Evolutionary conservation across 2,797 vertebrate species (phyloP).

Genomic region (Darevskia nairensis): DNA sequence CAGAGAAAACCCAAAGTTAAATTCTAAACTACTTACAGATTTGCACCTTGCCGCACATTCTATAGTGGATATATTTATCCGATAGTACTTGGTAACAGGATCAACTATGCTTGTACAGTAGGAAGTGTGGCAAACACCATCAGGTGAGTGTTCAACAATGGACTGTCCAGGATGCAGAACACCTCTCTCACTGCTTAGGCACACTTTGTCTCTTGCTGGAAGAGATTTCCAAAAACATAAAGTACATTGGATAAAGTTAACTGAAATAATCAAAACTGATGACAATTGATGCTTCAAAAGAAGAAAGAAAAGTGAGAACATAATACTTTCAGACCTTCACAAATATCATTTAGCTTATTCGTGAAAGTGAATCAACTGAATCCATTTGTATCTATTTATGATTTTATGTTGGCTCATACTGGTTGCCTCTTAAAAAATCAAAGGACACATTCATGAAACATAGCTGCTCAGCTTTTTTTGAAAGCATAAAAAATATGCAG

Average conservation of each 20-base stretch:
- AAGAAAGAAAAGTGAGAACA: not conserved
- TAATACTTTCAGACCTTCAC: not conserved
- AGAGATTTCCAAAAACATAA: constrained; percentile 39
- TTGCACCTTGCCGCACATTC: constrained; percentile 90
- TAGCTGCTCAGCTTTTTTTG: not conserved
- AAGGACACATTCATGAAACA: not conserved
- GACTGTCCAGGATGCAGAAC: constrained; percentile 91
- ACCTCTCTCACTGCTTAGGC: constrained; percentile 86
- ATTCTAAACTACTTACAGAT: constrained; percentile 78
- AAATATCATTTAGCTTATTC: not conserved
- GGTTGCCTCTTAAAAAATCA: not conserved
- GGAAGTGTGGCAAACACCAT: constrained; percentile 85
- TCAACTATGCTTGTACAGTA: constrained; percentile 87
- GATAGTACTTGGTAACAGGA: constrained; percentile 86
- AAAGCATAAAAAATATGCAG: not conserved
- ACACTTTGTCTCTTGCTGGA: constrained; percentile 91
- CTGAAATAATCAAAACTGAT: not conserved
- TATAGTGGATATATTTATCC: constrained; percentile 82
- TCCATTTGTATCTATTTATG: not conserved
- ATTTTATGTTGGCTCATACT: not conserved
- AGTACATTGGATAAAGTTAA: constrained; percentile 8
- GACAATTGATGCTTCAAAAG: not conserved
- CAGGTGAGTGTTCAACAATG: constrained; percentile 85
- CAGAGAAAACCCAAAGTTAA: constrained; percentile 1
- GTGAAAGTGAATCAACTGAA: not conserved